These are phyloP conservation scores for Tribolium castaneum DNA, from an alignment of 1,140 invertebrate species.

Conservation along the genomic window DNA sequence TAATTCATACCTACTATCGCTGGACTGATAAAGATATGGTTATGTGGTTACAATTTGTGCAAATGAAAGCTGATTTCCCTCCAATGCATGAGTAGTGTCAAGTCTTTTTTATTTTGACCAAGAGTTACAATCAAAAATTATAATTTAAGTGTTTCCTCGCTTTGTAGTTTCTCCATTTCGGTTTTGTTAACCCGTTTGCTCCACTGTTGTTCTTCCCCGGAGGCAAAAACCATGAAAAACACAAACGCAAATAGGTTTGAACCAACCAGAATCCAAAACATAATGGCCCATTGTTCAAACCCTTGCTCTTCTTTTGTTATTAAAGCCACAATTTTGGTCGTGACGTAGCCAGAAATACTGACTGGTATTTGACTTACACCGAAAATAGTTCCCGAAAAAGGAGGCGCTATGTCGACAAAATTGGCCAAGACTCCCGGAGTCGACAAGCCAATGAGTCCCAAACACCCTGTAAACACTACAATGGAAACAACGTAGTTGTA, in stretches of 20 bases:
- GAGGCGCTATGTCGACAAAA: conserved; percentile 1
- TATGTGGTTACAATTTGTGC: no score
- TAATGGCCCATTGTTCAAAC: neutral
- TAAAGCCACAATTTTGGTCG: neutral
- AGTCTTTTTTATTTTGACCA: neutral
- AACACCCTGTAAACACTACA: neutral
- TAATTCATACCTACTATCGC: neutral
- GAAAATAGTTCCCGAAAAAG: neutral
- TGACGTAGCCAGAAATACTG: neutral
- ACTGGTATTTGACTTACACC: neutral
- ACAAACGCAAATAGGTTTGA: neutral
- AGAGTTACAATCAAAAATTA: no score
- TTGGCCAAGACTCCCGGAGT: neutral
- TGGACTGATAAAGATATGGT: no score
- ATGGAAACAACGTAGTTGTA: neutral
- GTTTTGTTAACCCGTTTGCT: neutral
- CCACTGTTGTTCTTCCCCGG: neutral
- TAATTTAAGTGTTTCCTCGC: neutral
- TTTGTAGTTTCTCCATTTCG: neutral
- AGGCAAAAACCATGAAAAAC: neutral
- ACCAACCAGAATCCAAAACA: conserved; percentile 20
- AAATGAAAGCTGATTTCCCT: no score
- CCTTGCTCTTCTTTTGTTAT: neutral
- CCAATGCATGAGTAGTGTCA: conserved; percentile 10
- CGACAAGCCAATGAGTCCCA: neutral